phyloP scores from a whole-genome alignment of 2,797 vertebrate genomes.

The Octomys mimax region DNA sequence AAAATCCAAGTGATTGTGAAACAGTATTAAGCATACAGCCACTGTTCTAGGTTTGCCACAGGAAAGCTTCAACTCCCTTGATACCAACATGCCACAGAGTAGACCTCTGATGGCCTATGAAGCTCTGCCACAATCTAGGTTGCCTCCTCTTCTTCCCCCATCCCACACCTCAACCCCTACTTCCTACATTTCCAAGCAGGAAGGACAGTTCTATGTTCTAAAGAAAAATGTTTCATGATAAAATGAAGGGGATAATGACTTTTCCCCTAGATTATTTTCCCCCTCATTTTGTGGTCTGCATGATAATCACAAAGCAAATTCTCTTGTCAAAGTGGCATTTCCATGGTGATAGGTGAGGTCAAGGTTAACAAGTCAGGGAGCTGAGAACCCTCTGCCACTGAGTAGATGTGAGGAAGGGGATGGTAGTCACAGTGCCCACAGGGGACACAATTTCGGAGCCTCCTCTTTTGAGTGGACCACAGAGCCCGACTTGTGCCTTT shows the following conservation, averaged over 20 bases:
- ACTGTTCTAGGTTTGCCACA: not conserved
- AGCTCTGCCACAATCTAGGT: not conserved
- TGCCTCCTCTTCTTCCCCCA: not conserved
- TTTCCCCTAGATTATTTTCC: conserved; percentile 5
- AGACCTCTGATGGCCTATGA: not conserved
- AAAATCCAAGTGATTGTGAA: conserved; percentile 21
- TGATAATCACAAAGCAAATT: conserved; percentile 77
- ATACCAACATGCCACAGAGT: not conserved
- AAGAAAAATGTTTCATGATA: conserved; percentile 58
- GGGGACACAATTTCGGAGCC: conserved; percentile 68
- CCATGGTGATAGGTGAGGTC: conserved; percentile 74
- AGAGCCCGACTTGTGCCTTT: conserved; percentile 80
- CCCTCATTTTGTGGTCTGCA: conserved; percentile 49
- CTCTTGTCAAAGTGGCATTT: conserved; percentile 64
- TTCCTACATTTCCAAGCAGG: conserved; percentile 36
- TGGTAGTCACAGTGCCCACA: conserved; percentile 66
- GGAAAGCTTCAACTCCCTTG: not conserved
- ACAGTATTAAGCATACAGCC: not conserved
- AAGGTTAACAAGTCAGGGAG: conserved; percentile 70
- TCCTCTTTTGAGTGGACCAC: conserved; percentile 70
- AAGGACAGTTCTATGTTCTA: conserved; percentile 37
- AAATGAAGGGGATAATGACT: conserved; percentile 55
- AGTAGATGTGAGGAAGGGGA: conserved; percentile 56
- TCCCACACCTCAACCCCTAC: not conserved
- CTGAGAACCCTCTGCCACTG: conserved; percentile 62